Conservation (phyloP, 2,113 vertebrate genomes). For the Tragelaphus scriptus region DNA sequence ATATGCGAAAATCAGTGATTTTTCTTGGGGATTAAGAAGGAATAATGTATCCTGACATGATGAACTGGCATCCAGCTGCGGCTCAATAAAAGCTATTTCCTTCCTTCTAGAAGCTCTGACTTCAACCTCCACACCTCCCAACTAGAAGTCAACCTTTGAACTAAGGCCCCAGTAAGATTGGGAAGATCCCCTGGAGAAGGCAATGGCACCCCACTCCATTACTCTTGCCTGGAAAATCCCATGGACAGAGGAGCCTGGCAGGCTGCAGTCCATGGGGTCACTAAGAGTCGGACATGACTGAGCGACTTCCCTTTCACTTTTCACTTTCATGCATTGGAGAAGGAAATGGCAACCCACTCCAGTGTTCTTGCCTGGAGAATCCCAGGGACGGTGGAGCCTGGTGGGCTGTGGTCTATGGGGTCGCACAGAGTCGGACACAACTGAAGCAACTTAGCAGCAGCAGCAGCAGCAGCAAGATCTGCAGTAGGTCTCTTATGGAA, state of each 20-base stretch:
- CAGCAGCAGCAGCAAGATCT: not conserved
- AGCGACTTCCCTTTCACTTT: too few relatives aligned
- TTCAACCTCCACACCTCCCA: not conserved
- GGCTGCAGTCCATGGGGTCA: too few relatives aligned
- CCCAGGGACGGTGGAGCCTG: too few relatives aligned
- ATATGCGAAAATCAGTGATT: conserved; percentile 24
- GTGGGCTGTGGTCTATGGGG: too few relatives aligned
- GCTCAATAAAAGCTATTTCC: conserved; percentile 14
- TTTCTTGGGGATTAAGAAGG: conserved; percentile 28
- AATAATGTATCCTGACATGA: not conserved
- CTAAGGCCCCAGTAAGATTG: not conserved
- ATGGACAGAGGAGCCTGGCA: too few relatives aligned
- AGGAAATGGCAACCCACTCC: too few relatives aligned
- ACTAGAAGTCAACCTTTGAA: not conserved
- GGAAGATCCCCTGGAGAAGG: not conserved
- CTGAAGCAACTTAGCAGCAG: too few relatives aligned
- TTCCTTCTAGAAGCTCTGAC: conserved; percentile 15
- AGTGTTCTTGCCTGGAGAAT: too few relatives aligned
- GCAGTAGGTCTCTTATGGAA: not conserved
- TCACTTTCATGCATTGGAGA: too few relatives aligned
- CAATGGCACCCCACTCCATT: too few relatives aligned
- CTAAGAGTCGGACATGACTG: too few relatives aligned
- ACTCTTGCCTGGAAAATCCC: too few relatives aligned
- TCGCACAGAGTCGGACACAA: rapidly evolving
- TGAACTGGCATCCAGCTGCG: not conserved